Base-by-base conservation (phyloP, 2,888 invertebrate species). In the Aradus depressus region DNA sequence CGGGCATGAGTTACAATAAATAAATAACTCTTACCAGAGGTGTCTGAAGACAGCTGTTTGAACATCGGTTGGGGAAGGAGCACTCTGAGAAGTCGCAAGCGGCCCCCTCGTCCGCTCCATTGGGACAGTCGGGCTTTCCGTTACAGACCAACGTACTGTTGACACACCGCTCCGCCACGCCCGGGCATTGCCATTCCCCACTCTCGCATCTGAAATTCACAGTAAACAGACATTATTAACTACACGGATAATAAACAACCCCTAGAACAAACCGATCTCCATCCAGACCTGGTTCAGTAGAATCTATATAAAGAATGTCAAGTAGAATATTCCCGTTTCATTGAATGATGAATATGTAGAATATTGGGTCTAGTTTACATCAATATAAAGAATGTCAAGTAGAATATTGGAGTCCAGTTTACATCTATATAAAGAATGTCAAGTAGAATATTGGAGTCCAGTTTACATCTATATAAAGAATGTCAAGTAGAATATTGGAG, bases 41-140 rank as follows among this genome's bases (percentile, higher is more conserved):
- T 0, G 91, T 92, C 65, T 87, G 84, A 59, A 84, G 82, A 67
- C 93, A 91, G 2, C 77, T 79, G 64, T 85, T 85, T 2, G 86
- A 82, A 65, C 95, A 95, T 0, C 83, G 82, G 0, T 69, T 70
- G 62, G 81, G 82, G 64, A 83, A 81, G 3, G 54, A 44, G 64
- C 91, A 91, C 62, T 88, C 84, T 1, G 78, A 79, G 43, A 87
- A 73, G 62, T 84, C 89, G 65, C 98, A 96, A 45, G 84, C 83
- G 6, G 82, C 78, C 31, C 96, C 95, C 75, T 98, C 97, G 64
- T 93, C 92, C 0, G 81, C 80, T 1, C 89, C 91, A 64, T 91
- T 91, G 0, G 96, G 96, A 68, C 97, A 98, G 64, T 96, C 90
- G 0, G 74, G 68, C 31, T 80, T 82, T 4, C 78, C 81, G 66